These are phyloP conservation scores for Coregonus sp. DNA, from an alignment of 2,797 vertebrate species.

Conservation along the genomic window DNA sequence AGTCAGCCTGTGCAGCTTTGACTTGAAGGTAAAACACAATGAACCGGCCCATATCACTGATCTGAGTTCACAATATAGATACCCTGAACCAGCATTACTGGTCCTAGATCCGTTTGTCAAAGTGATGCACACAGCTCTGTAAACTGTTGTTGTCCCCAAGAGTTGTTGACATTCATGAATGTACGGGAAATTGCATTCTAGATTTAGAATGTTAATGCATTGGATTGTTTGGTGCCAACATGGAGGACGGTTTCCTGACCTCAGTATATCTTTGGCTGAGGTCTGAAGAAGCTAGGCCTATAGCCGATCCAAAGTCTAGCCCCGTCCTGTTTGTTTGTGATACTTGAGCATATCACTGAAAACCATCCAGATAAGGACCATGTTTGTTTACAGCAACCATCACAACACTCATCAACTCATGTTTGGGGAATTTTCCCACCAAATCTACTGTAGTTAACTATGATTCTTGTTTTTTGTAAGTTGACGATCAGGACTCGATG, in stretches of 20 bases:
- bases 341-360: slow-evolving; percentile 16
- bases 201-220: no score
- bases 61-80: neutral
- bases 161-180: neutral
- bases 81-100: neutral
- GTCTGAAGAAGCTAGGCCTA: neutral
- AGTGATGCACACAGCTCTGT: neutral
- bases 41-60: neutral
- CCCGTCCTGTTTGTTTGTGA: slow-evolving; percentile 9
- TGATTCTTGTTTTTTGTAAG: slow-evolving; percentile 17
- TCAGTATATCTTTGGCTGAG: neutral
- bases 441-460: neutral
- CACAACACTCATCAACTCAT: neutral
- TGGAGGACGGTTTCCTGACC: neutral
- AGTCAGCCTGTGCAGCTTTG: slow-evolving; percentile 85
- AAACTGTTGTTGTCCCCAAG: neutral
- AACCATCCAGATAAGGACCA: slow-evolving; percentile 28
- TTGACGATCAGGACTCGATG: slow-evolving; percentile 3
- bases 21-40: slow-evolving; percentile 85
- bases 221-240: neutral
- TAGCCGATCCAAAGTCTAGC: neutral
- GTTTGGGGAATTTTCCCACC: slow-evolving; percentile 5
- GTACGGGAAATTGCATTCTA: no score
- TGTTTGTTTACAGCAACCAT: slow-evolving; percentile 34
- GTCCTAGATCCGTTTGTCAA: neutral